Evolutionary conservation across 2,797 vertebrate species (phyloP), one percentile per base, ranked within the genome.

Genomic region (Phalloptychus januarius): DNA sequence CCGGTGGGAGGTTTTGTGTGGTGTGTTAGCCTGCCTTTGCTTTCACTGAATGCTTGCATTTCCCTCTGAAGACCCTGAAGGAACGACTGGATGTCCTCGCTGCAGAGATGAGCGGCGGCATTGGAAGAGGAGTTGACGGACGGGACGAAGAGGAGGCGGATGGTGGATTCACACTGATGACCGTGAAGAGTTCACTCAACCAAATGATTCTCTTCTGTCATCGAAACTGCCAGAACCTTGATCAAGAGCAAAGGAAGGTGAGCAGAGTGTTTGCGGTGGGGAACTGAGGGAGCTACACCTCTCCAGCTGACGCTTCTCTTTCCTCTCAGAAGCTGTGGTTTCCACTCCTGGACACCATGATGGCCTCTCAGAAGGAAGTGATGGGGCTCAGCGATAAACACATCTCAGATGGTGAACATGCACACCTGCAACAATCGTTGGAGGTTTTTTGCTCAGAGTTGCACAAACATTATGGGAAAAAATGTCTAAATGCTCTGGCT

Each of bases 331-430:
- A 93, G 4, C 94, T 99, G 15, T 99, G 98, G 97, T 99, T 99
- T 93, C 97, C 97, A 0, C 93, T 99, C 18, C 88, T 99, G 83
- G 97, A 99, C 88, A 95, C 96, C 12, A 97, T 99, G 97, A 99
- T 99, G 97, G 96, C 96, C 12, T 97, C 97, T 42, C 97, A 98
- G 92, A 99, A 97, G 89, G 93, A 94, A 36, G 93, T 96, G 42
- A 94, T 95, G 79, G 95, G 94, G 0, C 89, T 92, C 0, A 75
- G 84, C 6, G 87, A 94, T 58, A 94, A 87, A 81, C 91, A 82
- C 23, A 93, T 94, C 18, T 96, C 96, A 1, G 96, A 97, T 40
- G 93, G 98, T 99, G 92, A 95, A 52, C 18, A 73, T 8, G 54
- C 23, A 48, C 58, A 71, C 78, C 77, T 40, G 36, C 46, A 52